Base-by-base conservation (phyloP, 2,113 vertebrate species). In the Nibea albiflora region DNA sequence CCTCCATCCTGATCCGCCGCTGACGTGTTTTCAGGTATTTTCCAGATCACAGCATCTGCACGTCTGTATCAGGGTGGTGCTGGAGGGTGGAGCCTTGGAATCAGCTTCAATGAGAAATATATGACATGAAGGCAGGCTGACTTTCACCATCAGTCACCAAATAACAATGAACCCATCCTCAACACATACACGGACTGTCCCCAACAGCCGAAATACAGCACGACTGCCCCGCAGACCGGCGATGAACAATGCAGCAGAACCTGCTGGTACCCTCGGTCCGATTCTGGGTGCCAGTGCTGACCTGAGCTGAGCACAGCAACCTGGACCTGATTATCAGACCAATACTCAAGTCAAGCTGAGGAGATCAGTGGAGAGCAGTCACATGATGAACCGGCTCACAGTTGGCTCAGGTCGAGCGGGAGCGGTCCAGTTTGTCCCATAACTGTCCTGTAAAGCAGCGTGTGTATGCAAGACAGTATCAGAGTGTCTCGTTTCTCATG, bases 401-500 rank as follows among this genome's bases (percentile, higher is more conserved):
- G 16, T 67, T 2, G 19, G 47, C 26, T 52, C 66, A 3, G 49
- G 28, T 0, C 4, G 4, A 19, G 44, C 1, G 19, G 28, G 17
- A 66, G 17, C 19, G 47, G 35, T 14, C 35, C 47, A 4, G 11
- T 8, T 26, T 68, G 15, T n/a, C 28, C 28, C 7, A 12, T n/a
- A 28, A 60, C 42, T 15, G 19, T 16, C 24, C 11, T 35, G 17
- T 16, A 28, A 31, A n/a, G 2, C 68, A 28, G 22, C 68, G 11
- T 0, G 39, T n/a, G 11, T 5, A 39, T 39, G 35, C 8, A 39
- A 17, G 26, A 53, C 46, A 9, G 16, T 1, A 6, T 14, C 11
- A 57, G 4, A 0, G 75, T 67, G 71, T 80, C 66, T n/a, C 1
- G 64, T 69, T 77, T 61, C 69, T 10, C 54, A 0, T 56, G 67